These are phyloP conservation scores for Eretmocerus hayati DNA, from an alignment of 2,888 invertebrate species.

Conservation along the genomic window DNA sequence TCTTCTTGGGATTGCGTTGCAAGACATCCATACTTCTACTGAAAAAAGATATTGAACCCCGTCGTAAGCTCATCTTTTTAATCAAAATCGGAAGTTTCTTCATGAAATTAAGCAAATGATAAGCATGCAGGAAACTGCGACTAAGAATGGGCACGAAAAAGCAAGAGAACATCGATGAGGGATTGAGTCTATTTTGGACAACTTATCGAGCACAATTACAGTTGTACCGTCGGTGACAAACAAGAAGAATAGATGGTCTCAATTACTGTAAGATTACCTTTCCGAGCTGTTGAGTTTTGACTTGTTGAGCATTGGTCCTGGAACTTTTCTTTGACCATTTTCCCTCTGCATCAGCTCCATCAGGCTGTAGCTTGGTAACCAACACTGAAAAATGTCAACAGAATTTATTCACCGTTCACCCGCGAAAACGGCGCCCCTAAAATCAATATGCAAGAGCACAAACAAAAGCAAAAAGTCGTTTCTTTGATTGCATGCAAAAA, in stretches of 20 bases:
- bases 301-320: constrained; percentile 58
- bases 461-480: too few relatives aligned
- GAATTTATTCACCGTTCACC: not conserved
- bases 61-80: not conserved
- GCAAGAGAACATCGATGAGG: too few relatives aligned
- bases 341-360: constrained; percentile 75
- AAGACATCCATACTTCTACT: constrained; percentile 37
- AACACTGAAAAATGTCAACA: constrained; percentile 58
- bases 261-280: constrained; percentile 33
- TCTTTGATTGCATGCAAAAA: too few relatives aligned
- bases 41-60: too few relatives aligned
- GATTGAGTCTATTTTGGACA: too few relatives aligned
- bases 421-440: too few relatives aligned
- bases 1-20: constrained; percentile 35
- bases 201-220: too few relatives aligned
- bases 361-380: constrained; percentile 82
- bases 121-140: too few relatives aligned
- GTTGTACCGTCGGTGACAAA: too few relatives aligned
- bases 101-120: not conserved
- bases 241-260: too few relatives aligned
- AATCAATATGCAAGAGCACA: too few relatives aligned
- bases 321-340: constrained; percentile 71
- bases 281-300: constrained; percentile 31
- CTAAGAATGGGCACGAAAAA: too few relatives aligned
- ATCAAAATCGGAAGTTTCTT: not conserved